Evolutionary conservation across 2,888 invertebrate genomes (phyloP).

Genomic region (Tetranychus truncatus): DNA sequence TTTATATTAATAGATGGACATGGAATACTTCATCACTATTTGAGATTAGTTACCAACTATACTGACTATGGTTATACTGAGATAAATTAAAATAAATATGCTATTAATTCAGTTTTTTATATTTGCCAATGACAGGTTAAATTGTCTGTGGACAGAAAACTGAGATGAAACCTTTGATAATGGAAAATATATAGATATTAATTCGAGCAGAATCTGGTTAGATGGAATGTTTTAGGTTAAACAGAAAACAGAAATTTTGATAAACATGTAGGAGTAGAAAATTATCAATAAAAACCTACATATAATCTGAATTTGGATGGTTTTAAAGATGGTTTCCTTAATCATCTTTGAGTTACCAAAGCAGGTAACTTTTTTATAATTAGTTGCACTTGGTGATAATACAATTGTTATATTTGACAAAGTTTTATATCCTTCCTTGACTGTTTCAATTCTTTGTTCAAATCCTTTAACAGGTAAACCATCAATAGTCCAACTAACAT

Average conservation of each 20-base stretch:
- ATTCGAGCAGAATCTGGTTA: too few species aligned
- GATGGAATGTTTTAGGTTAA: not conserved
- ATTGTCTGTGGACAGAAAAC: too few species aligned
- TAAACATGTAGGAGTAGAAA: not conserved
- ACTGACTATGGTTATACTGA: too few species aligned
- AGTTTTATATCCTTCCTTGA: constrained; percentile 1
- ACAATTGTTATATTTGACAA: not conserved
- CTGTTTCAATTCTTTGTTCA: not conserved
- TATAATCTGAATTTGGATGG: constrained; percentile 13
- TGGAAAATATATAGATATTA: too few species aligned
- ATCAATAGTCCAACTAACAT: constrained; percentile 12
- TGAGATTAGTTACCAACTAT: too few species aligned
- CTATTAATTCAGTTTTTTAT: too few species aligned
- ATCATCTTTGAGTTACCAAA: constrained; percentile 11
- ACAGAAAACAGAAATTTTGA: not conserved
- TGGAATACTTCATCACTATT: too few species aligned
- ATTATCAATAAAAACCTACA: constrained; percentile 5
- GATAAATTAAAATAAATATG: too few species aligned
- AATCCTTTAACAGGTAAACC: constrained; percentile 6
- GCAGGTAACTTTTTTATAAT: constrained; percentile 12
- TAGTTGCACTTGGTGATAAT: not conserved
- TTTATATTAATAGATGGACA: too few species aligned
- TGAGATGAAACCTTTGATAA: too few species aligned
- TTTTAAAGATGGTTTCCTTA: constrained; percentile 14
- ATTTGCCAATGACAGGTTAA: too few species aligned